Base-by-base conservation (phyloP, 1,140 invertebrate genomes). In the Brachionus manjavacas region DNA sequence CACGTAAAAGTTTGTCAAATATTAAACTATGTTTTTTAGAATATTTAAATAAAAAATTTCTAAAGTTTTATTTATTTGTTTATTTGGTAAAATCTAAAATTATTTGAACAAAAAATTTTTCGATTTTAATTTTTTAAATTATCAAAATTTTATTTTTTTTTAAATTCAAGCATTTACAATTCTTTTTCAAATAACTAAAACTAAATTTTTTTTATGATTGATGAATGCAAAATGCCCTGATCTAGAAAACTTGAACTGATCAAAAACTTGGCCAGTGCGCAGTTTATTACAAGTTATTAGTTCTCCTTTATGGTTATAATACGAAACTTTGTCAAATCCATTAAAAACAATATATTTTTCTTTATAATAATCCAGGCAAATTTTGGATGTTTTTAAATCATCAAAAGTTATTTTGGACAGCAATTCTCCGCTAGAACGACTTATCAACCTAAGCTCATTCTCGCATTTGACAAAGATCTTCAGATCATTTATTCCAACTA, bases 321-420 rank as follows among this genome's bases (percentile, higher is more conserved):
- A 39, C 2, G 68, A 39, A 16, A 72, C 68, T 3, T 41, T 72
- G 16, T 72, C 68, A 39, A 39, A 41, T 39, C 35, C 28, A 72
- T 72, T 72, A 39, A 72, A 72, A 41, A 14, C 35, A 72, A 72
- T 41, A 72, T 72, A 72, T 16, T 72, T 72, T 72, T 72, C 68
- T 41, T 39, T 72, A 72, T 72, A 4, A 72, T 20, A 72, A 72
- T 72, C 68, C 12, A 72, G 39, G 31, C 39, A 72, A 20, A 72
- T 72, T 72, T 72, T 72, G 8, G 68, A 72, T 2, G 68, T 8
- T 41, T 72, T 72, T 14, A 72, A 20, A n/a, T 72, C 68, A 41
- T 72, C 68, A 39, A 72, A 39, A 7, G 16, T 72, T 35, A 72
- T 4, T 16, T 39, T 39, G 3, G 31, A 39, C 16, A 72, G n/a